Evolutionary conservation across 2,888 invertebrate species (phyloP), one percentile per base, ranked within the genome.

Genomic region (Apamea sordens): DNA sequence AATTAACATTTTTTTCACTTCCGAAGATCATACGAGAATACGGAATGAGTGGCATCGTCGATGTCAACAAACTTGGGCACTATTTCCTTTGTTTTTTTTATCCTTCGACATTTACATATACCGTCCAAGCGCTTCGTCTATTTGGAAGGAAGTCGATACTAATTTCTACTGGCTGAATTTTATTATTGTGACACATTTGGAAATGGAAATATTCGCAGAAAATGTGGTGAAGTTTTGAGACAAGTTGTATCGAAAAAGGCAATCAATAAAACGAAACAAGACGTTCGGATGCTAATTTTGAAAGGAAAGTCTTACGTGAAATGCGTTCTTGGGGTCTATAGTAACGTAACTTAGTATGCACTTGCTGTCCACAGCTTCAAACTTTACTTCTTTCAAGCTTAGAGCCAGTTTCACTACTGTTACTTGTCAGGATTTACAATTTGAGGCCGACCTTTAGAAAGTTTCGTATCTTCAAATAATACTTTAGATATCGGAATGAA

Each of bases 31-130:
- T 80, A 77, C 77, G 36, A 67, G 88, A 87, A 88, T 88, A 88
- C 71, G 32, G 32, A 86, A 82, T 86, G 84, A 87, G 77, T 79
- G 69, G 5, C 80, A 70, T 56, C 36, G 81, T 56, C 47, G 64
- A 82, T 81, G 86, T 84, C 89, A 84, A 82, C 50, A 82, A 88
- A 85, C 88, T 80, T 73, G n/a, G 59, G 47, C 47, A 80, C 76
- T 72, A 80, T 78, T 77, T 87, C 85, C 86, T 89, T 89, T 86
- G 80, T 78, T 80, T 82, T 86, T 84, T 85, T 85, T 86, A 75
- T 81, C 61, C 75, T 76, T 61, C 32, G 21, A 28, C 63, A 80
- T 83, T 87, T 69, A 80, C 77, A 83, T 87, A 77, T 65, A 69
- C 65, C 61, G 50, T 72, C 21, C 24, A 68, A 73, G 64, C 76